A percentile compares a stretch with the other conserved stretches of the same genome.
Evolutionary conservation across 2,888 invertebrate genomes (phyloP).

Genomic region (Vandiemenella viatica): DNA sequence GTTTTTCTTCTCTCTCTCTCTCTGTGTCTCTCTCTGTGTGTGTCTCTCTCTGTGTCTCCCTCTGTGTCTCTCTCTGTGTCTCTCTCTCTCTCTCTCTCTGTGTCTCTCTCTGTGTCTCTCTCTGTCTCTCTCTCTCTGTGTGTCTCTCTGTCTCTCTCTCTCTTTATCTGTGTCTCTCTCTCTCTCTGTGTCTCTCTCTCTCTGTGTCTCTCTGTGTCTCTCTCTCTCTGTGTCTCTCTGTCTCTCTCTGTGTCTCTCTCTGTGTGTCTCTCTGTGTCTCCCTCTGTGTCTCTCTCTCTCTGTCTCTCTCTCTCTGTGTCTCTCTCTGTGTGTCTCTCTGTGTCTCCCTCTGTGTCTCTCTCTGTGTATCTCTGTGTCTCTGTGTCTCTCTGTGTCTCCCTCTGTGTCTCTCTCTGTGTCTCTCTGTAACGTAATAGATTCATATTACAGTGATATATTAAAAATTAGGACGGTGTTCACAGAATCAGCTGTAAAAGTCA

Average conservation of each 20-base stretch:
- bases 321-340: neutral
- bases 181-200: constrained; percentile 1
- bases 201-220: neutral
- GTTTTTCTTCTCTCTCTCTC: neutral
- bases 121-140: neutral
- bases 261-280: neutral
- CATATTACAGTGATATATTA: too few relatives aligned
- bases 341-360: too few relatives aligned
- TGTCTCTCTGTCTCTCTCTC: neutral
- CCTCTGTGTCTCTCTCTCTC: neutral
- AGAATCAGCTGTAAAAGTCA: neutral
- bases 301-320: neutral
- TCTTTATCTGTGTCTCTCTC: too few relatives aligned
- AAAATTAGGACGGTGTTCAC: too few relatives aligned
- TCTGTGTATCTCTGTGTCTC: neutral
- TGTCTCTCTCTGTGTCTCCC: too few relatives aligned
- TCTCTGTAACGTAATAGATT: too few relatives aligned
- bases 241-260: neutral
- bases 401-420: too few relatives aligned
- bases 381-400: too few relatives aligned
- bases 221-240: neutral
- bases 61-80: too few relatives aligned
- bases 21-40: too few relatives aligned
- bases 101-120: too few relatives aligned
- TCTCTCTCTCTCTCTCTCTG: too few relatives aligned